A percentile compares a stretch with the other conserved stretches of the same genome.
phyloP scores from a whole-genome alignment of 1,140 invertebrate species.

The Dendroctonus valens region DNA sequence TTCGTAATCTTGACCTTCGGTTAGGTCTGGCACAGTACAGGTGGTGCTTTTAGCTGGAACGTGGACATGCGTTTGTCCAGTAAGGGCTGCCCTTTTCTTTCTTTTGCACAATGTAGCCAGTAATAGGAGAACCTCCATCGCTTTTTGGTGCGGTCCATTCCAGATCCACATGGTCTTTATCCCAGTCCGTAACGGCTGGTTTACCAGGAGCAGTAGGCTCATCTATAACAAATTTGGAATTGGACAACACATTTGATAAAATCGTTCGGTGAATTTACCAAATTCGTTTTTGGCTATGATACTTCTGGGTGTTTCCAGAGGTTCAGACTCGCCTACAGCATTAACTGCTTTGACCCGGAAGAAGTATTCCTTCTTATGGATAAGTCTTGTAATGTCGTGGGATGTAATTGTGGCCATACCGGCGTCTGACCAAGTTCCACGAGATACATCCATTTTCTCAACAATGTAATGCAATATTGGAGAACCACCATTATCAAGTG shows the following conservation, averaged over 20 bases:
- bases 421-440: conserved; percentile 94
- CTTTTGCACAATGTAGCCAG: conserved; percentile 93
- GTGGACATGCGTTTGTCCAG: conserved; percentile 85
- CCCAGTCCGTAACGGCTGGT: conserved; percentile 87
- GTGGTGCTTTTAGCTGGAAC: conserved; percentile 75
- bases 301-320: conserved; percentile 78
- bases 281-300: conserved; percentile 94
- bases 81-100: conserved; percentile 90
- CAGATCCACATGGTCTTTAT: conserved; percentile 89
- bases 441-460: conserved; percentile 94
- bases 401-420: conserved; percentile 81
- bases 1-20: conserved; percentile 93
- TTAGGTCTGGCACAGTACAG: conserved; percentile 82
- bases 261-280: conserved; percentile 50
- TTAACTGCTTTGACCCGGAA: conserved; percentile 93
- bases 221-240: conserved; percentile 56
- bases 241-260: neutral
- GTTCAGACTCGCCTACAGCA: conserved; percentile 91
- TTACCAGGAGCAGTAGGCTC: conserved; percentile 89
- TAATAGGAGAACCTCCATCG: conserved; percentile 89
- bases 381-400: conserved; percentile 80
- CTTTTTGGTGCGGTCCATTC: conserved; percentile 83
- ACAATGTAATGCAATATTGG: conserved; percentile 95
- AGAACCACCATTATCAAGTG: conserved; percentile 87
- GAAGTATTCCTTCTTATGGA: conserved; percentile 91